Evolutionary conservation across 2,797 vertebrate species (phyloP).

Genomic region (Scomberomorus guttatus): DNA sequence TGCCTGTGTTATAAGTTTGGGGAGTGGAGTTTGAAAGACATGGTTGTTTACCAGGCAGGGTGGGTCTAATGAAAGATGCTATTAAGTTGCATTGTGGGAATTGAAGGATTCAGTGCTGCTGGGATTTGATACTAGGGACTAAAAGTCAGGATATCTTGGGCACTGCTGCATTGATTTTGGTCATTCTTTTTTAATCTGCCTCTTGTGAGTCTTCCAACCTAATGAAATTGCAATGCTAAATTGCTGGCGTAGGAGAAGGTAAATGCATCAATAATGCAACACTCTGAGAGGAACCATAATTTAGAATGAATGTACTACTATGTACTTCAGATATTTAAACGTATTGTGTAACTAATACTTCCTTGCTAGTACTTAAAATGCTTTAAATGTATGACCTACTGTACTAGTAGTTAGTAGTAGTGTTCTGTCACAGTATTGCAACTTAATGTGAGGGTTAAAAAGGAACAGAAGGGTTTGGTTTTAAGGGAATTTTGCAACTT

Average conservation of each 20-base stretch:
- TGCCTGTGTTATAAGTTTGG: too few relatives aligned
- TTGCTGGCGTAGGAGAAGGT: not conserved
- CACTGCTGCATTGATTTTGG: not conserved
- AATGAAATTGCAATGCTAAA: not conserved
- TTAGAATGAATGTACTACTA: not conserved
- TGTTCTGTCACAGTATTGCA: not conserved
- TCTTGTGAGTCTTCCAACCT: not conserved
- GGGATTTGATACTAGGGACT: not conserved
- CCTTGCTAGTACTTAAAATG: not conserved
- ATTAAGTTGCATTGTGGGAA: not conserved
- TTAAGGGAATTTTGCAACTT: not conserved
- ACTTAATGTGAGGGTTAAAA: not conserved
- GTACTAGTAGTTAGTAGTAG: not conserved
- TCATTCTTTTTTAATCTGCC: not conserved
- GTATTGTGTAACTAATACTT: not conserved
- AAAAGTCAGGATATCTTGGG: not conserved
- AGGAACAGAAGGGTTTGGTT: not conserved
- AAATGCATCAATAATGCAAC: not conserved
- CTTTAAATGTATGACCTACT: not conserved
- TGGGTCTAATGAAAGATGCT: too few relatives aligned
- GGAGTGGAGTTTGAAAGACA: not conserved
- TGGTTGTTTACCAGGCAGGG: not conserved
- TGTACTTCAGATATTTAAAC: not conserved
- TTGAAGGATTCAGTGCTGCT: not conserved
- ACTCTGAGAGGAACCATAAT: not conserved